Percentiles rank a stretch among this genome's conserved stretches.
Conservation (phyloP, 2,888 invertebrate species). For the Hypena proboscidalis region DNA sequence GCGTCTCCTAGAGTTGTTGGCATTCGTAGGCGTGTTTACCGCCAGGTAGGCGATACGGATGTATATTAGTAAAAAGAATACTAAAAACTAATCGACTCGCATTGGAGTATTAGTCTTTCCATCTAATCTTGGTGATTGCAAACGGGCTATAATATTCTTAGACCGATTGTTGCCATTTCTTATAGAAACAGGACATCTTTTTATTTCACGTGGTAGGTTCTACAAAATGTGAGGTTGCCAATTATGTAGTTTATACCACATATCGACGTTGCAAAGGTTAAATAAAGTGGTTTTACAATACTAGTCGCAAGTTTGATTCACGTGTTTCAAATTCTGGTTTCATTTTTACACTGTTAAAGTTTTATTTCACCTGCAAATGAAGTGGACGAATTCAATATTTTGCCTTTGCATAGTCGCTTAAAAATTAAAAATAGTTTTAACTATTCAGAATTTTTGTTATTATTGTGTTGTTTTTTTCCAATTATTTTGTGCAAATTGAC, state of each 20-base stretch:
- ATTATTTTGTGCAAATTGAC: slow-evolving; percentile 13
- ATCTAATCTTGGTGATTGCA: too few species aligned
- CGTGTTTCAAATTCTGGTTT: background rate
- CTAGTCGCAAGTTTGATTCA: slow-evolving; percentile 6
- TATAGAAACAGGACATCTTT: background rate
- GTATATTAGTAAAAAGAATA: too few species aligned
- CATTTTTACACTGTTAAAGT: background rate
- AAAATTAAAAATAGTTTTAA: slow-evolving; percentile 6
- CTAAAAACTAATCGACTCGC: too few species aligned
- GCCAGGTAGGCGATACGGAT: too few species aligned
- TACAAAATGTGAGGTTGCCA: background rate
- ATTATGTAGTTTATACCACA: slow-evolving; percentile 5
- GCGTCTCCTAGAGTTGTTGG: too few species aligned
- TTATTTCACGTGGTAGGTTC: background rate
- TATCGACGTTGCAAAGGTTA: slow-evolving; percentile 23
- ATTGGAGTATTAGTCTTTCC: too few species aligned
- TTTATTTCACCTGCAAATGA: background rate
- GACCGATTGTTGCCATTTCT: too few species aligned
- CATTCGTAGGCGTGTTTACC: too few species aligned
- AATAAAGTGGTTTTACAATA: slow-evolving; percentile 11
- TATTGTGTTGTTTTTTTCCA: slow-evolving; percentile 16
- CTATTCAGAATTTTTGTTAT: slow-evolving; percentile 20
- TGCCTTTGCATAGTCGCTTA: slow-evolving; percentile 20
- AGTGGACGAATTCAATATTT: slow-evolving; percentile 2
- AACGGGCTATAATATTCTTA: too few species aligned